Evolutionary conservation across 92 coral and sea anemone species (phyloP).

Genomic region (Paramuricea clavata): DNA sequence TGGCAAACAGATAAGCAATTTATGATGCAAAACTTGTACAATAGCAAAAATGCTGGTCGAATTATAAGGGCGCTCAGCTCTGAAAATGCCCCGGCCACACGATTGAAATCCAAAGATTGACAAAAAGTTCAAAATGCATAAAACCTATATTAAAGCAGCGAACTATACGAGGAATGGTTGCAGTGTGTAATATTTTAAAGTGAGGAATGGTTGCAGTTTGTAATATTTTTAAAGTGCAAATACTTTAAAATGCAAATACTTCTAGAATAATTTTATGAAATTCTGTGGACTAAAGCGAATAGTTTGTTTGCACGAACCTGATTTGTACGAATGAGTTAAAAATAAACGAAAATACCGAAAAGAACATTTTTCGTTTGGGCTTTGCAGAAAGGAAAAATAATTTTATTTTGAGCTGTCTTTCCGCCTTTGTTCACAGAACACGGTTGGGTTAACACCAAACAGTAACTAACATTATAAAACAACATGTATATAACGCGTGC

Average conservation of each 20-base stretch:
- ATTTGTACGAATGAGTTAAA: too few species aligned
- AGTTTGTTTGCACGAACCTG: neutral
- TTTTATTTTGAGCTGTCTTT: too few species aligned
- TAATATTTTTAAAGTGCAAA: neutral
- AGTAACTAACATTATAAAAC: too few species aligned
- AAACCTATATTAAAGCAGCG: neutral
- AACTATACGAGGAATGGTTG: too few species aligned
- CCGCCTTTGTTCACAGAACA: too few species aligned
- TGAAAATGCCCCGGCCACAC: neutral
- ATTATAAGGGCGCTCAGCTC: neutral
- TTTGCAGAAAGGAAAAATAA: too few species aligned
- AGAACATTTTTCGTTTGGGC: too few species aligned
- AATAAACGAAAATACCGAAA: neutral
- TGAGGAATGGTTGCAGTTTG: too few species aligned
- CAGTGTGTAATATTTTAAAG: too few species aligned
- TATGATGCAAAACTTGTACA: neutral
- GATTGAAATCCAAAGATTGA: neutral
- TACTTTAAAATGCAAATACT: neutral
- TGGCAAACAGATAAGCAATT: conserved; percentile 2
- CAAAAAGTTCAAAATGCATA: neutral
- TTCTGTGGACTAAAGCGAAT: neutral
- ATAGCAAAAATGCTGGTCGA: neutral
- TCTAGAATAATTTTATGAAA: neutral
- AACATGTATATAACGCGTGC: too few species aligned
- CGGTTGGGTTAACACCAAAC: too few species aligned